These are phyloP conservation scores for Drosophila cognata DNA, from an alignment of 2,888 invertebrate species.

Conservation along the genomic window DNA sequence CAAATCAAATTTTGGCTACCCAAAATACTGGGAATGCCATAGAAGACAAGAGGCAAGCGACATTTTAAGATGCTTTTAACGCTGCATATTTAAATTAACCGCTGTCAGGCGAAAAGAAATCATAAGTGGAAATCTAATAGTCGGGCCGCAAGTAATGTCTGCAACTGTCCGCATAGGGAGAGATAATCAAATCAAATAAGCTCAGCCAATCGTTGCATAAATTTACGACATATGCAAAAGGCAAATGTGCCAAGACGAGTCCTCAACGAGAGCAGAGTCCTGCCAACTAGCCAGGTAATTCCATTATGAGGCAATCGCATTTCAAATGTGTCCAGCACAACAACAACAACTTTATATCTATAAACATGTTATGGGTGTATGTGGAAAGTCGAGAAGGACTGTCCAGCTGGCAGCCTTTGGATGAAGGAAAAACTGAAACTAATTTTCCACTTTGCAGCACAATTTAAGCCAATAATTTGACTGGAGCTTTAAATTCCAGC, in stretches of 20 bases:
- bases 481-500: slow-evolving; percentile 45
- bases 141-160: slow-evolving; percentile 30
- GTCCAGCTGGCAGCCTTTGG: slow-evolving; percentile 27
- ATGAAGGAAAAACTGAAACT: slow-evolving; percentile 66
- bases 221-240: slow-evolving; percentile 67
- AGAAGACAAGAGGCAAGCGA: slow-evolving; percentile 12
- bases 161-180: slow-evolving; percentile 5
- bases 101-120: slow-evolving; percentile 44
- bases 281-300: slow-evolving; percentile 58
- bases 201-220: slow-evolving; percentile 73
- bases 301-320: slow-evolving; percentile 68
- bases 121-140: slow-evolving; percentile 63
- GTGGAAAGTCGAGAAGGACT: slow-evolving; percentile 18
- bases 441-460: slow-evolving; percentile 82
- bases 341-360: slow-evolving; percentile 19
- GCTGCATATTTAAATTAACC: slow-evolving; percentile 43
- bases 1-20: slow-evolving; percentile 56
- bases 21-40: slow-evolving; percentile 7
- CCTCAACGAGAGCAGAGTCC: not conserved
- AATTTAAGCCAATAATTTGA: slow-evolving; percentile 67
- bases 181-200: slow-evolving; percentile 68
- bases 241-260: slow-evolving; percentile 15
- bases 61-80: slow-evolving; percentile 46
- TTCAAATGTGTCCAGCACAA: slow-evolving; percentile 37
- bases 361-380: slow-evolving; percentile 22